Conservation (phyloP, 2,888 invertebrate genomes). For the Hanleya hanleyi region DNA sequence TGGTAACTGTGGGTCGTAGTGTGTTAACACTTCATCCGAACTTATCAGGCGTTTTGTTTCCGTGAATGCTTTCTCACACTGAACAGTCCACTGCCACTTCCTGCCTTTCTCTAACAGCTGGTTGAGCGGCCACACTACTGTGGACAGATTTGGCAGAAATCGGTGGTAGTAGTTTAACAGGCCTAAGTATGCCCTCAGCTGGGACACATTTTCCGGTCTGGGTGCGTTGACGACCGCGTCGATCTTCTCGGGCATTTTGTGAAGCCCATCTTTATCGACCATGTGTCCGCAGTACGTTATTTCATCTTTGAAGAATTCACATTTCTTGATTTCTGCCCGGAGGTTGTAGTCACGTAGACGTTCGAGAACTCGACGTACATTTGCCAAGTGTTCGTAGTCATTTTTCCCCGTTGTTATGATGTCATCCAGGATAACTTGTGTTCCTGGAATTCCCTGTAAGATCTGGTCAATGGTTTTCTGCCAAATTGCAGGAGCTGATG, state of each 20-base stretch:
- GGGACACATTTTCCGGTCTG: constrained; percentile 3
- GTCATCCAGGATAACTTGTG: constrained; percentile 25
- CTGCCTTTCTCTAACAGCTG: constrained; percentile 1
- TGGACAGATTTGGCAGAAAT: constrained; percentile 6
- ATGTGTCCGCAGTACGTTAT: constrained; percentile 2
- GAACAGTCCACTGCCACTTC: constrained; percentile 9
- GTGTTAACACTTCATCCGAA: constrained; percentile 12
- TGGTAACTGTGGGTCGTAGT: constrained; percentile 10
- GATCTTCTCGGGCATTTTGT: too few relatives aligned
- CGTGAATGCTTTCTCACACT: constrained; percentile 14
- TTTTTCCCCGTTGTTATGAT: constrained; percentile 22
- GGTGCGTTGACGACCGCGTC: too few relatives aligned
- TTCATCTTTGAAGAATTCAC: constrained; percentile 7
- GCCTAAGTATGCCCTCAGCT: constrained; percentile 8
- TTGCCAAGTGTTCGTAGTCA: not conserved
- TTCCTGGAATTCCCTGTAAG: constrained; percentile 18
- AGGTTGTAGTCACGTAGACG: constrained; percentile 8
- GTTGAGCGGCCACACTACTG: constrained; percentile 9
- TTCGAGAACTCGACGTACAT: constrained; percentile 3
- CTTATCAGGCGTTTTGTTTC: not conserved
- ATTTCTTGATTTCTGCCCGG: constrained; percentile 13
- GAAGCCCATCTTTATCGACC: too few relatives aligned
- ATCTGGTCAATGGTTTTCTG: constrained; percentile 39
- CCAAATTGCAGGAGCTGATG: constrained; percentile 39
- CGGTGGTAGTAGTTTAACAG: constrained; percentile 17